Conservation (phyloP, 2,888 invertebrate species). For the Cataglyphis rosenhaueri region DNA sequence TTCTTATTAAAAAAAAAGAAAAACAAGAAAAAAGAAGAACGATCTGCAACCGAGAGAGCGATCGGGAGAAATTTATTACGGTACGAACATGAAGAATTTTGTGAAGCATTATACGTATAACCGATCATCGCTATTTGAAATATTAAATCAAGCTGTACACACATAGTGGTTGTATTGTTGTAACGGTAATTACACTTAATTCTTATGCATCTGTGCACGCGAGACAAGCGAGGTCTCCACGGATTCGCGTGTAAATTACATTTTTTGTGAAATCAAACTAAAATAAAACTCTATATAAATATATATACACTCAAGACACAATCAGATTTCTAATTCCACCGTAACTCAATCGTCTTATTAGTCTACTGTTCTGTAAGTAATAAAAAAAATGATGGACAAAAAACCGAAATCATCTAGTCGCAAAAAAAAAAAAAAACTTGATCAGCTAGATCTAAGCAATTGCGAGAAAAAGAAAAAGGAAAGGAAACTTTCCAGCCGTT, state of each 20-base stretch:
- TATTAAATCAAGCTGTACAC: constrained; percentile 74
- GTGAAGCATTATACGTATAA: constrained; percentile 59
- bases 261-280: constrained; percentile 50
- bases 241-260: constrained; percentile 37
- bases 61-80: constrained; percentile 73
- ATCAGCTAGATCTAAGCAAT: constrained; percentile 14
- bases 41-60: not conserved
- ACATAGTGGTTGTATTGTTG: constrained; percentile 68
- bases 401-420: constrained; percentile 8
- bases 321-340: constrained; percentile 42
- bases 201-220: constrained; percentile 57
- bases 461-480: not conserved
- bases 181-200: constrained; percentile 67
- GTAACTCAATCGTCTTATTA: constrained; percentile 52
- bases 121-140: constrained; percentile 68
- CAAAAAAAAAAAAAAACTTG: not conserved
- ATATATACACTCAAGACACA: constrained; percentile 35
- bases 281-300: constrained; percentile 37
- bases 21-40: not conserved
- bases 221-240: constrained; percentile 23
- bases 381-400: not conserved
- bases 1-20: constrained; percentile 24
- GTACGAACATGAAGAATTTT: constrained; percentile 58
- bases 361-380: constrained; percentile 44
- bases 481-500: not conserved